Conservation (phyloP, 2,888 invertebrate species). For the Philonicus albiceps region DNA sequence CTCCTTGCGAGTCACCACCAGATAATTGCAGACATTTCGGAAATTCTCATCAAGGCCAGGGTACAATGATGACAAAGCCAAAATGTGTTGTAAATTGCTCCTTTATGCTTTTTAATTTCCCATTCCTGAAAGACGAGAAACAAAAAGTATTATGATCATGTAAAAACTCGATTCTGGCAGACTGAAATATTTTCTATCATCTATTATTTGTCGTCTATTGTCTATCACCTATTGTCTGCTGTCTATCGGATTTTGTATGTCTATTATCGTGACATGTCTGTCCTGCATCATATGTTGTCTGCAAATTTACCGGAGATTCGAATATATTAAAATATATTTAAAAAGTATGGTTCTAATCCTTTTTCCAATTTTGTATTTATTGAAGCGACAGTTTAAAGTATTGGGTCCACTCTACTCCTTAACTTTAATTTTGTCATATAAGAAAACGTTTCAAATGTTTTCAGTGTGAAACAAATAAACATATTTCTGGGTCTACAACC, state of each 20-base stretch:
- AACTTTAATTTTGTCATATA: too few relatives aligned
- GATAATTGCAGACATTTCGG: neutral
- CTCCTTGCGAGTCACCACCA: neutral
- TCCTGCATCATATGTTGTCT: neutral
- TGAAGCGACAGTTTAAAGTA: neutral
- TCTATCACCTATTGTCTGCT: neutral
- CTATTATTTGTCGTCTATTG: neutral
- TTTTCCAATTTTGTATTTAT: neutral
- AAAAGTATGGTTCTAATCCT: neutral
- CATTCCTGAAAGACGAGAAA: neutral
- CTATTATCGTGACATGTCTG: neutral
- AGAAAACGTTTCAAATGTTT: too few relatives aligned
- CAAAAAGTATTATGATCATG: neutral
- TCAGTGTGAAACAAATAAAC: neutral
- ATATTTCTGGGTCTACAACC: neutral
- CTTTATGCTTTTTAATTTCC: neutral
- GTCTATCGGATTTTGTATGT: too few relatives aligned
- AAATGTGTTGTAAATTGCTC: neutral
- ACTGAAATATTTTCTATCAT: neutral
- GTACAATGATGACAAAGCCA: neutral
- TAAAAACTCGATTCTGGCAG: neutral
- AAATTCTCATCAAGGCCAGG: neutral
- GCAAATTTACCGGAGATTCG: neutral
- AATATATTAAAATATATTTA: neutral
- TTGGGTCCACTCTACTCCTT: neutral